Base-by-base conservation (phyloP, 2,888 invertebrate genomes). In the Leptinotarsa peninsularis region DNA sequence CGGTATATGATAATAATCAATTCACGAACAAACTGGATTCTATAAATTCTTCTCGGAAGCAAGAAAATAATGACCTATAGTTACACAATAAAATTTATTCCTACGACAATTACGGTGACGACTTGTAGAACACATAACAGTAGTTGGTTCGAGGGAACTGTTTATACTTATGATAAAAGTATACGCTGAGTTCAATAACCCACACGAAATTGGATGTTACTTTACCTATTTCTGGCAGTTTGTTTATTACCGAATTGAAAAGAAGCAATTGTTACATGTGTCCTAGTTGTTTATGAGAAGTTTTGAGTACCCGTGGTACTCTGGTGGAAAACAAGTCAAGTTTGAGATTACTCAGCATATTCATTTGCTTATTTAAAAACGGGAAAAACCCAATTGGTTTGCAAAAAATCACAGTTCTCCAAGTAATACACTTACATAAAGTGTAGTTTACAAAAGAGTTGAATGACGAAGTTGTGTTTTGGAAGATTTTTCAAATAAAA, bases 41-140 rank as follows among this genome's bases (percentile, higher is more conserved):
- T 63, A 63, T 63, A 43, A 63, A 63, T 63, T 63, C 27, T 63
- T 43, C 63, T 63, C 33, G 33, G 63, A 63, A 63, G 43, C 63
- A 27, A 63, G 63, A 33, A 63, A 63, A 63, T 63, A 63, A 63
- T 63, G 63, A 63, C 63, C 33, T 63, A 63, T 63, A 27, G 63
- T 63, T 63, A 33, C 43, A 63, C 63, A 63, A 63, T 63, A 33
- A 63, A 63, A 63, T 63, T 63, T 63, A 63, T 63, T 63, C 63
- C 63, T 63, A 63, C 63, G 63, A 63, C 63, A 63, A 63, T 63
- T 63, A 63, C 63, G 63, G 63, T 33, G 63, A 63, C 63, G 63
- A 63, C 63, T 63, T 63, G 63, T 63, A 63, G 63, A 63, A 43
- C 63, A 63, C 63, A 63, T 63, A 63, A 63, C 63, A 63, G 63